A percentile compares a stretch with the other conserved stretches of the same genome.
These are phyloP conservation scores for Typhlichthys eigenmanni DNA, from an alignment of 2,797 vertebrate genomes.

Conservation along the genomic window DNA sequence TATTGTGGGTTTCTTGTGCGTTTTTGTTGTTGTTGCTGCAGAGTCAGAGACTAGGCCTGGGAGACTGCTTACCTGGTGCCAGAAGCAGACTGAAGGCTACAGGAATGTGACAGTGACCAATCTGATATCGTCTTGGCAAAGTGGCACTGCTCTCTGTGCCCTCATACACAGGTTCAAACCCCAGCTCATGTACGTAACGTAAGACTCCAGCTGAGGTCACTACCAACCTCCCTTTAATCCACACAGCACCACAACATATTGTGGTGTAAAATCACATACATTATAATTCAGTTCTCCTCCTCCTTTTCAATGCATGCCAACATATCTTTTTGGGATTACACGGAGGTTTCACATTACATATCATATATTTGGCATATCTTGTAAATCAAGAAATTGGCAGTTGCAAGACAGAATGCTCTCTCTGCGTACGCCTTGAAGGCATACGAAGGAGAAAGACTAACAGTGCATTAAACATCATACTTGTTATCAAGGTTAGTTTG, in stretches of 20 bases:
- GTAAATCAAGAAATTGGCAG: neutral
- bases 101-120: slow-evolving; percentile 83
- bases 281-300: too few species aligned
- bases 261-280: neutral
- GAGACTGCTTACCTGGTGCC: slow-evolving; percentile 93
- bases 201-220: slow-evolving; percentile 15
- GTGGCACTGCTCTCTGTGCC: slow-evolving; percentile 88
- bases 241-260: neutral
- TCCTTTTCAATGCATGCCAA: neutral
- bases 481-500: slow-evolving; percentile 22
- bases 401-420: slow-evolving; percentile 2
- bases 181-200: slow-evolving; percentile 89
- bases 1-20: slow-evolving; percentile 3
- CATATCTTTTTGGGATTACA: neutral
- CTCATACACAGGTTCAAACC: slow-evolving; percentile 94
- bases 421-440: slow-evolving; percentile 4
- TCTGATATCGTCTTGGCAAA: slow-evolving; percentile 89
- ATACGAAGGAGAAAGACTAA: slow-evolving; percentile 9
- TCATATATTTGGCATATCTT: neutral
- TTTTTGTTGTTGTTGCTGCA: slow-evolving; percentile 47
- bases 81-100: slow-evolving; percentile 92
- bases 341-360: neutral
- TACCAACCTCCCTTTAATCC: slow-evolving; percentile 6
- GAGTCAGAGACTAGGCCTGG: slow-evolving; percentile 90
- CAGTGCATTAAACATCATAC: slow-evolving; percentile 33